Evolutionary conservation across 2,113 vertebrate genomes (phyloP).

Genomic region (Melanostigma gelatinosum): DNA sequence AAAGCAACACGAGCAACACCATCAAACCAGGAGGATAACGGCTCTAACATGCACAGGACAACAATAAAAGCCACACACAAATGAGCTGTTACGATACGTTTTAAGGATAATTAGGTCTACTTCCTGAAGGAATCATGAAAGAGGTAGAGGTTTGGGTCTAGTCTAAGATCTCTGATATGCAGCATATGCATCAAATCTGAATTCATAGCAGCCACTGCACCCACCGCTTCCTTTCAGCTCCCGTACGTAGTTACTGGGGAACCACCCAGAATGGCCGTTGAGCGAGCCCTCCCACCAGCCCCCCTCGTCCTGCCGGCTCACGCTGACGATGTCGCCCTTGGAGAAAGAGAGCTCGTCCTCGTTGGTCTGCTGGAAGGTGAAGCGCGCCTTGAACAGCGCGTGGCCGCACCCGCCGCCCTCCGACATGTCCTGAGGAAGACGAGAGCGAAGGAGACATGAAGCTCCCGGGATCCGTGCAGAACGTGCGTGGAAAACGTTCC

Average conservation of each 20-base stretch:
- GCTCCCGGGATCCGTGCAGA: background rate
- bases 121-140: background rate
- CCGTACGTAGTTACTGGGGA: conserved; percentile 97
- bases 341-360: conserved; percentile 96
- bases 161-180: background rate
- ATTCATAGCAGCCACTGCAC: conserved; percentile 58
- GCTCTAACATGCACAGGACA: background rate
- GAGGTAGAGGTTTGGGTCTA: background rate
- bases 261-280: conserved; percentile 93
- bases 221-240: conserved; percentile 94
- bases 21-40: background rate
- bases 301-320: conserved; percentile 93
- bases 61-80: background rate
- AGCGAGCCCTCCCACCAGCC: conserved; percentile 98
- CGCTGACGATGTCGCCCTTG: conserved; percentile 95
- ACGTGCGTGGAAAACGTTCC: background rate
- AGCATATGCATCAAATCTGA: background rate
- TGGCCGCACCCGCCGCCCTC: conserved; percentile 89
- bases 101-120: background rate
- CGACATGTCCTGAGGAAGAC: conserved; percentile 90
- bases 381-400: conserved; percentile 93
- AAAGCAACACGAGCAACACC: conserved; percentile 5
- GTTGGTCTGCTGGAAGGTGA: conserved; percentile 95
- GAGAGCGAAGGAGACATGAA: background rate
- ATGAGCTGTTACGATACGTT: background rate